phyloP scores from a whole-genome alignment of 2,797 vertebrate species.

The Intellagama lesueurii region DNA sequence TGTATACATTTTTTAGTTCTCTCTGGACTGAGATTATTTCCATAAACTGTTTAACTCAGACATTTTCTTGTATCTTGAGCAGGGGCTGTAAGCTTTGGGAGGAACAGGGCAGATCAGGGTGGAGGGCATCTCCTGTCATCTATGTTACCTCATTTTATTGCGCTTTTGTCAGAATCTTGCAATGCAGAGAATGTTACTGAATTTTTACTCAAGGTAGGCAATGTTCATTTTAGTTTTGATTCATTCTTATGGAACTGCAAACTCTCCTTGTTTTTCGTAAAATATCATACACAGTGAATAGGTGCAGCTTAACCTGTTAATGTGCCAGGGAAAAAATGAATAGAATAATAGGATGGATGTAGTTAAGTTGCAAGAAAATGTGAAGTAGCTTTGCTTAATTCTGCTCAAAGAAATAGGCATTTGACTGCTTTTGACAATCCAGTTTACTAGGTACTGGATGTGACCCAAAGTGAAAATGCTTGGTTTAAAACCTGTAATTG shows the following conservation, averaged over 20 bases:
- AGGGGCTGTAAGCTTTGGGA: too few relatives aligned
- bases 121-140: background rate
- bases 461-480: too few relatives aligned
- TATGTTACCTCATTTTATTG: background rate
- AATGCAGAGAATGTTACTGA: background rate
- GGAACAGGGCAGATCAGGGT: too few relatives aligned
- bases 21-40: background rate
- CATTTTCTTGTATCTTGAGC: background rate
- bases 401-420: background rate
- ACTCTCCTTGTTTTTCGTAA: background rate
- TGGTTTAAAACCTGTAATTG: too few relatives aligned
- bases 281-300: too few relatives aligned
- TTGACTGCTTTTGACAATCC: too few relatives aligned
- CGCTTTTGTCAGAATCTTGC: background rate
- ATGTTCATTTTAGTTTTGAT: background rate
- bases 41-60: too few relatives aligned
- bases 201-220: too few relatives aligned
- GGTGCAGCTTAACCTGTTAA: too few relatives aligned
- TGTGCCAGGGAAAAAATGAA: too few relatives aligned
- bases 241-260: background rate
- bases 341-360: background rate
- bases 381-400: background rate
- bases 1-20: background rate
- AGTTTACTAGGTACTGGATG: too few relatives aligned
- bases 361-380: background rate